Evolutionary conservation across 2,797 vertebrate genomes (phyloP), one percentile per base, ranked within the genome.

Genomic region (Clangula hyemalis): DNA sequence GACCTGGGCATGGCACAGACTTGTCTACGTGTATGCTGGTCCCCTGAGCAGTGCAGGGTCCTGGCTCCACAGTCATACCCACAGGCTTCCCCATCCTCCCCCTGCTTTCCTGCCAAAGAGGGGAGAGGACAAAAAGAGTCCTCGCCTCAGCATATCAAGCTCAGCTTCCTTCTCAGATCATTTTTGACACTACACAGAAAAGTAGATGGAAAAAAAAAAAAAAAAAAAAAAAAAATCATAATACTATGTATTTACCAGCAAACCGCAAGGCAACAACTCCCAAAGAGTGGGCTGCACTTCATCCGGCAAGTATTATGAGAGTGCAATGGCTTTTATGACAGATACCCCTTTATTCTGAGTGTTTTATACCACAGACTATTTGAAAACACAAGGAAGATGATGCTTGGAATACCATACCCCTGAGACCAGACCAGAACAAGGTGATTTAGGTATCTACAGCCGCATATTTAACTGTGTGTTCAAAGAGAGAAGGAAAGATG

Each of bases 71-170:
- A 6, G 32, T 54, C 1, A 0, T 10, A 39, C 12, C 5, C 1
- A 15, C 41, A 30, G 45, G 0, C 30, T 51, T 71, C 54, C n/a
- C 66, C 3, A 0, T 20, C 62, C 32, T 45, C 61, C 36, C 25
- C 49, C 49, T 0, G 0, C 13, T 53, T 30, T 30, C 71, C 2
- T 2, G 11, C 5, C 2, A 0, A 57, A 57, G 38, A 4, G 3
- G 4, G 4, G 53, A 49, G 27, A 65, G 13, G 15, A 30, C 4
- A 60, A 53, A 84, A 39, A 0, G 0, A 65, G 30, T 4, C 30
- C 39, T 13, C 10, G 70, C 14, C 39, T 69, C 66, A 54, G 24
- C 1, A 1, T 12, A 56, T 25, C 5, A 61, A 71, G 21, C 45
- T 78, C 72, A 54, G 32, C 2, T 64, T 64, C 39, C 20, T 64